Conservation (phyloP, 2,113 vertebrate genomes). For the Illadopsis cleaveri region DNA sequence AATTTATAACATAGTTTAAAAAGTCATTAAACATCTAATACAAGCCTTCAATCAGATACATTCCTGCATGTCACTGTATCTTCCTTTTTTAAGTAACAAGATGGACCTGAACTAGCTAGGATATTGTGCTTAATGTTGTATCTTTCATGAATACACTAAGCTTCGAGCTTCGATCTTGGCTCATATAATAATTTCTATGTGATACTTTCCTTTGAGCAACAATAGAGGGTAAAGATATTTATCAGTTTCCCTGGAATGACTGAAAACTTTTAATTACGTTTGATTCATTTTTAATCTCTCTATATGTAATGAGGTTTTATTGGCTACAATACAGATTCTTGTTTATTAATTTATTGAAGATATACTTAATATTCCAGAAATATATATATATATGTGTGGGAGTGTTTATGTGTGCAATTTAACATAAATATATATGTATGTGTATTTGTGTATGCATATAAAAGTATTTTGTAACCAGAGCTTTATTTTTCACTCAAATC, state of each 20-base stretch:
- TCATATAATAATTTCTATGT: background rate
- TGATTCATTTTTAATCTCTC: background rate
- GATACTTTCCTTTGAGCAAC: background rate
- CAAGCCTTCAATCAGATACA: background rate
- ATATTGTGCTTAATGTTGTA: background rate
- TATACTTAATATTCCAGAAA: background rate
- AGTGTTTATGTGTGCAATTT: background rate
- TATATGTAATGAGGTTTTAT: background rate
- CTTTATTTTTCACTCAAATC: background rate
- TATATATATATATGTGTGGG: too few species aligned
- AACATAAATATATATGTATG: background rate
- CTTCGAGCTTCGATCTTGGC: background rate
- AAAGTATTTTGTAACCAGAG: background rate
- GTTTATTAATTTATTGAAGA: background rate
- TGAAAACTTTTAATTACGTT: background rate
- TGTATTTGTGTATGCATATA: too few species aligned
- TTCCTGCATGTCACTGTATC: background rate
- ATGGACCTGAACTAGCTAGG: background rate
- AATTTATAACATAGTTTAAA: background rate
- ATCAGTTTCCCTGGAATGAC: background rate
- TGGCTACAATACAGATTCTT: background rate
- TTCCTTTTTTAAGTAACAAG: background rate
- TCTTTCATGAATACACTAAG: background rate
- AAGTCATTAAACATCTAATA: background rate
- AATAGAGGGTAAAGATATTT: background rate